Evolutionary conservation across 2,113 vertebrate species (phyloP).

Genomic region (Condylura cristata): DNA sequence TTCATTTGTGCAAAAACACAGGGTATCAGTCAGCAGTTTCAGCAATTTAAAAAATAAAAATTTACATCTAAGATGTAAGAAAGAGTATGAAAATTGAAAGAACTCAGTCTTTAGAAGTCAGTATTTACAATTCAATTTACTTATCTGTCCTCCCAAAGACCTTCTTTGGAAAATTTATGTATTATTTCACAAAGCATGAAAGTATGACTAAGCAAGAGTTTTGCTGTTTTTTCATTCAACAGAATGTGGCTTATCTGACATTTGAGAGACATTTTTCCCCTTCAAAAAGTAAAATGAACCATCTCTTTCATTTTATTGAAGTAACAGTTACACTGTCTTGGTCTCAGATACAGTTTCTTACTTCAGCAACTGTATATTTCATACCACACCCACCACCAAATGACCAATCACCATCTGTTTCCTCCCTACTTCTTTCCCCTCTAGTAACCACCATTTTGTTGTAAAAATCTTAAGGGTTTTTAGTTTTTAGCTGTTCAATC

Average conservation of each 20-base stretch:
- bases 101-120: neutral
- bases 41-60: neutral
- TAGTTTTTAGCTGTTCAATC: too few species aligned
- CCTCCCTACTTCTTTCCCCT: too few species aligned
- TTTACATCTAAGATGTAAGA: slow-evolving; percentile 5
- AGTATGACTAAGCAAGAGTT: neutral
- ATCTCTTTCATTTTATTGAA: neutral
- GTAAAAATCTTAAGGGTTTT: too few species aligned
- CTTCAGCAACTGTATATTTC: too few species aligned
- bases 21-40: neutral
- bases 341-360: too few species aligned
- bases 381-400: too few species aligned
- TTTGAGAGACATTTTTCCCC: neutral
- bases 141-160: neutral
- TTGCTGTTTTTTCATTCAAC: slow-evolving; percentile 18
- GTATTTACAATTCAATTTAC: neutral
- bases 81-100: neutral
- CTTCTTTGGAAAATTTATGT: neutral
- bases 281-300: slow-evolving; percentile 49
- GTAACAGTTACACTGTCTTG: too few species aligned
- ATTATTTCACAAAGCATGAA: slow-evolving; percentile 7
- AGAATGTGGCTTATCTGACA: neutral
- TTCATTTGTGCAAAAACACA: slow-evolving; percentile 18
- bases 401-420: too few species aligned
- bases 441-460: too few species aligned